Percentiles rank a stretch among this genome's conserved stretches.
These are phyloP conservation scores for Temnothorax ravouxi DNA, from an alignment of 2,888 invertebrate species.

Conservation along the genomic window DNA sequence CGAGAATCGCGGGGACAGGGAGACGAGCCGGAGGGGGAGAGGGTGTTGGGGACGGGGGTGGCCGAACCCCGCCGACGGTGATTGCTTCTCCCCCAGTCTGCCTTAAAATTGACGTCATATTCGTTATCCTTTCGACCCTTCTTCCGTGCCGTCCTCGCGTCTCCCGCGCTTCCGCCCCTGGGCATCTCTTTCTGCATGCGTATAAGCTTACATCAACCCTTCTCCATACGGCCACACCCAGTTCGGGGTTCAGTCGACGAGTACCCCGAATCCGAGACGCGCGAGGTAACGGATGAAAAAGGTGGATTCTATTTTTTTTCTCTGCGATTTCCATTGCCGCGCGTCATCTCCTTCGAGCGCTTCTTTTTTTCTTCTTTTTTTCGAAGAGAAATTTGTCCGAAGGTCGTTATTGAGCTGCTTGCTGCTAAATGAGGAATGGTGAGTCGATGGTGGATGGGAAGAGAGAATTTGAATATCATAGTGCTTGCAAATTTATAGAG, in stretches of 20 bases:
- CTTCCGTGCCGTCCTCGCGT: constrained; percentile 79
- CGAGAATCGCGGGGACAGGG: constrained; percentile 75
- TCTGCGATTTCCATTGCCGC: constrained; percentile 48
- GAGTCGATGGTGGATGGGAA: constrained; percentile 12
- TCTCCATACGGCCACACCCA: constrained; percentile 82
- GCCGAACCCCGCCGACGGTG: constrained; percentile 80
- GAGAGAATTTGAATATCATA: constrained; percentile 12
- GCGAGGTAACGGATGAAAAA: constrained; percentile 69
- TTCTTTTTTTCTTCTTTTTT: neutral
- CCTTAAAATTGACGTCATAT: constrained; percentile 86
- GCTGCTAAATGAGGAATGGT: constrained; percentile 40
- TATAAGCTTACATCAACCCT: constrained; percentile 83
- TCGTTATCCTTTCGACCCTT: constrained; percentile 86
- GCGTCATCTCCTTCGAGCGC: constrained; percentile 47
- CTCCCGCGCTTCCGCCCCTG: constrained; percentile 74
- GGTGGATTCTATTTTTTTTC: constrained; percentile 54
- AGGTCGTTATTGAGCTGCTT: constrained; percentile 28
- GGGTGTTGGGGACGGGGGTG: constrained; percentile 68
- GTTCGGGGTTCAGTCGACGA: constrained; percentile 68
- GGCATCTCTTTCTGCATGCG: constrained; percentile 80
- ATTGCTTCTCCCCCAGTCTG: constrained; percentile 83
- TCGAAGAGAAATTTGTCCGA: constrained; percentile 25
- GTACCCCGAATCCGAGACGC: constrained; percentile 72
- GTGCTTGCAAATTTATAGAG: constrained; percentile 13
- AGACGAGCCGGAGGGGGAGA: constrained; percentile 53